phyloP scores from a whole-genome alignment of 1,140 invertebrate species.

The Pseudomyrmex cubaensis region DNA sequence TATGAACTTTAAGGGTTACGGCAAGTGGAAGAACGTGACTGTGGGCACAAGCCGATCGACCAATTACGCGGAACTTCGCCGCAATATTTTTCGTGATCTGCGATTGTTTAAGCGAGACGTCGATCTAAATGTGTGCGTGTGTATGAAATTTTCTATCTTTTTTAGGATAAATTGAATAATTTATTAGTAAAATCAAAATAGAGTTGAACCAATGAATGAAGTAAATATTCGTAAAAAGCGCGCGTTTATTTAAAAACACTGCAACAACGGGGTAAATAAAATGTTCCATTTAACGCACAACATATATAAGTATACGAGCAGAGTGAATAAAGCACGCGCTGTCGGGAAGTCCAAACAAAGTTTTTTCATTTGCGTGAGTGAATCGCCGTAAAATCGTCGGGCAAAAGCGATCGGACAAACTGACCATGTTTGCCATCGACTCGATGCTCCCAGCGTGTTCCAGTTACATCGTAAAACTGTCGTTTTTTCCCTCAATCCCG shows the following conservation, averaged over 20 bases:
- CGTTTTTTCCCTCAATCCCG: slow-evolving; percentile 51
- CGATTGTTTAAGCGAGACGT: not conserved
- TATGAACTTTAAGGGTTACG: slow-evolving; percentile 57
- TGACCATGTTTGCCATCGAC: slow-evolving; percentile 53
- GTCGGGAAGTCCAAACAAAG: slow-evolving; percentile 34
- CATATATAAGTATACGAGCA: slow-evolving; percentile 10
- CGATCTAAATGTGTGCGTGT: not conserved
- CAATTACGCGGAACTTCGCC: slow-evolving; percentile 36
- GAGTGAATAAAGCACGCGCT: not conserved
- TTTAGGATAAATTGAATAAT: too few species aligned
- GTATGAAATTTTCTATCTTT: too few species aligned
- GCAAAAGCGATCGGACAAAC: slow-evolving; percentile 48
- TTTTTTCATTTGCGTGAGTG: slow-evolving; percentile 53
- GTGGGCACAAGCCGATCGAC: slow-evolving; percentile 13
- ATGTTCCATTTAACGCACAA: not conserved
- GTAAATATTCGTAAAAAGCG: too few species aligned
- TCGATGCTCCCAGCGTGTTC: slow-evolving; percentile 47
- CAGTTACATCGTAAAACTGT: slow-evolving; percentile 54
- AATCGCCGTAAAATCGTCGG: slow-evolving; percentile 48
- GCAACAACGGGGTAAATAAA: not conserved
- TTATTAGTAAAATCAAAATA: too few species aligned
- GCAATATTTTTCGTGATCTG: not conserved
- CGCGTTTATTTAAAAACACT: too few species aligned
- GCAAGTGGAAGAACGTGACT: slow-evolving; percentile 4
- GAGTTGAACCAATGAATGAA: too few species aligned